phyloP scores from a whole-genome alignment of 2,888 invertebrate species.

The Chymomyza procnemis region DNA sequence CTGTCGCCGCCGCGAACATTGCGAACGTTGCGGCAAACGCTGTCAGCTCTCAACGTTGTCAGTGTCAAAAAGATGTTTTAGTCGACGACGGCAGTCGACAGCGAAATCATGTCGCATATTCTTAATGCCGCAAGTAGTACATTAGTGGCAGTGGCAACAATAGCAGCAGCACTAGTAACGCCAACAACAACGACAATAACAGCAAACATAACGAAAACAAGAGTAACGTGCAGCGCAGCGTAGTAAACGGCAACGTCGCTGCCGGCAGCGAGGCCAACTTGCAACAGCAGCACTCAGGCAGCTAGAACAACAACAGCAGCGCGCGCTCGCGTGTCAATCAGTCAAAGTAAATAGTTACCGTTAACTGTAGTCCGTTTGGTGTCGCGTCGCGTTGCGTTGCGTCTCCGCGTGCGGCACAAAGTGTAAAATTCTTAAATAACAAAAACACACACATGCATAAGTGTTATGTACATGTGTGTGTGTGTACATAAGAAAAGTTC shows the following conservation, averaged over 20 bases:
- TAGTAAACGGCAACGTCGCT: constrained; percentile 40
- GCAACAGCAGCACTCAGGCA: constrained; percentile 26
- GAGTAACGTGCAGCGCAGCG: constrained; percentile 24
- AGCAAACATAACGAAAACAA: constrained; percentile 4
- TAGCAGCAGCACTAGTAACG: constrained; percentile 27
- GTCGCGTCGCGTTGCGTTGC: neutral
- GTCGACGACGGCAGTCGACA: constrained; percentile 78
- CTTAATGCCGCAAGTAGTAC: constrained; percentile 59
- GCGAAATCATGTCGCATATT: constrained; percentile 76
- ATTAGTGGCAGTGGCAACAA: constrained; percentile 34
- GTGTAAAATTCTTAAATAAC: constrained; percentile 33
- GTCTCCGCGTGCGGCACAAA: neutral
- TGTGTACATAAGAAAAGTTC: constrained; percentile 3
- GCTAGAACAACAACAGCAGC: neutral
- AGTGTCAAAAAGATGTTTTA: constrained; percentile 79
- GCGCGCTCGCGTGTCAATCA: constrained; percentile 52
- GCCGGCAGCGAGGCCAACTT: constrained; percentile 43
- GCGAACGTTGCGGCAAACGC: constrained; percentile 36
- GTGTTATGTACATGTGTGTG: too few relatives aligned
- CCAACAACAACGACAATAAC: constrained; percentile 24
- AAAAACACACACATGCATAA: neutral
- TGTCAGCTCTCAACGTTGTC: constrained; percentile 77
- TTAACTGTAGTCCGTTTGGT: neutral
- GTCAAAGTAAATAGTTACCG: constrained; percentile 40
- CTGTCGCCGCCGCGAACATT: constrained; percentile 25